These are phyloP conservation scores for Lagocephalus sceleratus DNA, from an alignment of 2,797 vertebrate genomes.

Conservation along the genomic window DNA sequence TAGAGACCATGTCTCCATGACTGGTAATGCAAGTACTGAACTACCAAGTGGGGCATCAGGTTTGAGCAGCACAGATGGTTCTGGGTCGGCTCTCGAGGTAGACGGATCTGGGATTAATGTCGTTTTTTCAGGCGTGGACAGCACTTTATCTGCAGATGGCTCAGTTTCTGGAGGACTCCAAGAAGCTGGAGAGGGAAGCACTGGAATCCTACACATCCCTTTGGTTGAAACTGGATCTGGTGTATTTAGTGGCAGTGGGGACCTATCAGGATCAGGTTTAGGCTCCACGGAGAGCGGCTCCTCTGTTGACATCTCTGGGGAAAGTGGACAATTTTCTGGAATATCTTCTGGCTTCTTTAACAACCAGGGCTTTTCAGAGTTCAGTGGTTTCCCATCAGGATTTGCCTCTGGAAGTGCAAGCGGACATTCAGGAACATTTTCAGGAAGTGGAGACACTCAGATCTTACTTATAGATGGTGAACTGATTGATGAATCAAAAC, in stretches of 20 bases:
- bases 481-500: slow-evolving; percentile 41
- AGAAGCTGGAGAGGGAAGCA: slow-evolving; percentile 67
- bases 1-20: not conserved
- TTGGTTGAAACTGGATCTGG: slow-evolving; percentile 55
- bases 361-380: slow-evolving; percentile 74
- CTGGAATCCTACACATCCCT: slow-evolving; percentile 54
- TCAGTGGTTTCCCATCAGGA: slow-evolving; percentile 73
- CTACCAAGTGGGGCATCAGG: slow-evolving; percentile 35
- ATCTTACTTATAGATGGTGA: slow-evolving; percentile 58
- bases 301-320: slow-evolving; percentile 42
- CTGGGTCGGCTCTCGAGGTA: slow-evolving; percentile 63
- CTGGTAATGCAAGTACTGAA: slow-evolving; percentile 27
- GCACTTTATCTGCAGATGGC: slow-evolving; percentile 41
- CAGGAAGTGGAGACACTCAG: slow-evolving; percentile 57
- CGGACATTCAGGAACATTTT: slow-evolving; percentile 53
- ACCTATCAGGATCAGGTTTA: slow-evolving; percentile 50
- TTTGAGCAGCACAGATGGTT: slow-evolving; percentile 40
- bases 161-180: slow-evolving; percentile 60
- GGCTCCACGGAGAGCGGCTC: slow-evolving; percentile 45
- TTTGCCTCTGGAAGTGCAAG: slow-evolving; percentile 59
- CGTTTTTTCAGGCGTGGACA: slow-evolving; percentile 48
- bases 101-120: slow-evolving; percentile 55
- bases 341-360: slow-evolving; percentile 53
- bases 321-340: slow-evolving; percentile 56
- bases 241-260: slow-evolving; percentile 60